Conservation (phyloP, 2,113 vertebrate species). For the Tachysurus fulvidraco region DNA sequence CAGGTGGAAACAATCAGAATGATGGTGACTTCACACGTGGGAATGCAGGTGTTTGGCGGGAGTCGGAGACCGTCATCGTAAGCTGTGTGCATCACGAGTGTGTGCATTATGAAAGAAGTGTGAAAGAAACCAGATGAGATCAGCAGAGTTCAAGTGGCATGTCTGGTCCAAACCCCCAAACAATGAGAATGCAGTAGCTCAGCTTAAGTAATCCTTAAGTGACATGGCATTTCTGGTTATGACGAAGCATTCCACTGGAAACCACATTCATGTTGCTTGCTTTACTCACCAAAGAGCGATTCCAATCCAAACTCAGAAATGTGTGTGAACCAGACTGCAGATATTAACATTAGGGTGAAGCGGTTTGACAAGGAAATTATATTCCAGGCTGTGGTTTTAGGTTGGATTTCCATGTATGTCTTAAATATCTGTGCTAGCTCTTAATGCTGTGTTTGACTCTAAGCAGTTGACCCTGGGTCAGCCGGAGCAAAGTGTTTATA, state of each 20-base stretch:
- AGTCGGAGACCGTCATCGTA: background rate
- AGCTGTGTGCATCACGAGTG: background rate
- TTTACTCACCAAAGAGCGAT: background rate
- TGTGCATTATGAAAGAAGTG: background rate
- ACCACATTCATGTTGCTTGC: background rate
- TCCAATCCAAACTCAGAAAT: background rate
- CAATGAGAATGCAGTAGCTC: background rate
- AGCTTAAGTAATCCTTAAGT: conserved; percentile 9
- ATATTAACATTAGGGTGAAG: conserved; percentile 4
- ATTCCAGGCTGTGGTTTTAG: conserved; percentile 22
- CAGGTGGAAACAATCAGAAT: too few species aligned
- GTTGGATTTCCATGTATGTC: conserved; percentile 1
- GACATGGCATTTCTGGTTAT: background rate
- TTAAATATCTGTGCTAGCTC: background rate
- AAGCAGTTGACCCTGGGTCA: background rate
- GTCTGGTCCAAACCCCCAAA: conserved; percentile 1
- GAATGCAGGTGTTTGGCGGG: too few species aligned
- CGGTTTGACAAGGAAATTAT: background rate
- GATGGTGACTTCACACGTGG: too few species aligned
- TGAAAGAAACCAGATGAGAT: background rate
- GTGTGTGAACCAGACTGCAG: background rate
- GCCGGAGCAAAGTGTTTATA: conserved; percentile 11
- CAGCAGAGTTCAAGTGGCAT: background rate
- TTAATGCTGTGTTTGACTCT: background rate
- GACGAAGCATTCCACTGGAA: background rate